These are phyloP conservation scores for Siniperca knerii DNA, from an alignment of 2,113 vertebrate species.

Conservation along the genomic window DNA sequence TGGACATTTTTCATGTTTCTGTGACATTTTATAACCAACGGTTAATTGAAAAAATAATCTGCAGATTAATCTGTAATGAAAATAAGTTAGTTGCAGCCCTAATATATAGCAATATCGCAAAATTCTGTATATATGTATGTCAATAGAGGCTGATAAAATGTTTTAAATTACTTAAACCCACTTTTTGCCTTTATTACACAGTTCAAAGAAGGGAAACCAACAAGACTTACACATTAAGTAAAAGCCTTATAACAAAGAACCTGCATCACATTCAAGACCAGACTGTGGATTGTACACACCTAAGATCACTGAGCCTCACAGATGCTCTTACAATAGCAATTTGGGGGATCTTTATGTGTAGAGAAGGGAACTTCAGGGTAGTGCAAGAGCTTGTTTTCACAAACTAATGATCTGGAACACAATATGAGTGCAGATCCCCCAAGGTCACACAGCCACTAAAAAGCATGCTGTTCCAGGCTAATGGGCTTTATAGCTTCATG, in stretches of 20 bases:
- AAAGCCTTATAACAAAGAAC: neutral
- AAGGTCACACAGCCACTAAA: conserved; percentile 12
- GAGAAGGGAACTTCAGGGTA: neutral
- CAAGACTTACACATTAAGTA: neutral
- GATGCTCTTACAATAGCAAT: conserved; percentile 11
- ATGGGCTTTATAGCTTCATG: neutral
- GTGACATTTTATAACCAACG: no score
- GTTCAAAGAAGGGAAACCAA: neutral
- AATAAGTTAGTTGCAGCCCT: neutral
- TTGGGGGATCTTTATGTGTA: neutral
- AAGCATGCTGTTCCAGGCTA: neutral
- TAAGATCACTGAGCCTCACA: neutral
- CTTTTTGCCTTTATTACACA: neutral
- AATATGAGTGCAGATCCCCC: conserved; percentile 13
- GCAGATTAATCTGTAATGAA: no score
- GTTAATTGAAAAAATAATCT: no score
- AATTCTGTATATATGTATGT: neutral
- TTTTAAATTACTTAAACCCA: neutral
- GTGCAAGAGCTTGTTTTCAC: conserved; percentile 22
- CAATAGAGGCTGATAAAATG: conserved; percentile 16
- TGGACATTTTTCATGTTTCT: neutral
- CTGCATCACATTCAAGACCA: neutral
- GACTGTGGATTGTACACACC: conserved; percentile 2
- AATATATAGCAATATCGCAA: neutral
- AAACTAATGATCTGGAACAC: conserved; percentile 38